phyloP scores from a whole-genome alignment of 2,888 invertebrate species.

The Pseudococcus viburni region DNA sequence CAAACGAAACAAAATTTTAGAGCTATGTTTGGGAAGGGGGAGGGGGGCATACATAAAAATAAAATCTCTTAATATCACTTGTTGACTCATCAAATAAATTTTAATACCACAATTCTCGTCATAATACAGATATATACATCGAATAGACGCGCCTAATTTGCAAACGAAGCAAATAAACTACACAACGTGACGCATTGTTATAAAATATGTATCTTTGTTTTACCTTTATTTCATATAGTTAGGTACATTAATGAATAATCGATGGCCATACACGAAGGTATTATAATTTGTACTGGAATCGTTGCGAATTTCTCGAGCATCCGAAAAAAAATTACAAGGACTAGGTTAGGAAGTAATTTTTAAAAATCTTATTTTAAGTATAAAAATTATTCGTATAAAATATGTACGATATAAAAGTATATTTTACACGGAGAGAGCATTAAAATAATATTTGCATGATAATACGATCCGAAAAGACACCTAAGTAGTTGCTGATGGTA shows the following conservation, averaged over 20 bases:
- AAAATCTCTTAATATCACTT: conserved; percentile 40
- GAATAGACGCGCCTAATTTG: conserved; percentile 20
- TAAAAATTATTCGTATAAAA: not conserved
- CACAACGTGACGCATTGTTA: not conserved
- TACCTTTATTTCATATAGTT: not conserved
- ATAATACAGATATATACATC: conserved; percentile 8
- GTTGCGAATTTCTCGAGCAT: not conserved
- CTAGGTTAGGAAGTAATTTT: not conserved
- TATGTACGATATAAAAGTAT: not conserved
- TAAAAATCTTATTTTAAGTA: not conserved
- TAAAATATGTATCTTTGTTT: not conserved
- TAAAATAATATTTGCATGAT: not conserved
- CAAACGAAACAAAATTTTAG: not conserved
- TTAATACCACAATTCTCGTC: conserved; percentile 33
- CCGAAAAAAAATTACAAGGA: not conserved
- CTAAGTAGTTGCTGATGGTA: not conserved
- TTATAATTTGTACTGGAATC: not conserved
- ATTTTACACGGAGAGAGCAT: not conserved
- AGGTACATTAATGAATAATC: conserved; percentile 5
- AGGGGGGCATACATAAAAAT: not conserved
- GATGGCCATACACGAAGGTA: not conserved
- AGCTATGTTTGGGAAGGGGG: not conserved
- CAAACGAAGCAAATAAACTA: conserved; percentile 6
- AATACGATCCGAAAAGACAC: not conserved
- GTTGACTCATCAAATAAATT: conserved; percentile 38